Percentiles rank a stretch among this genome's conserved stretches.
Conservation (phyloP, 1,140 invertebrate genomes). For the Magallana ariakensis region DNA sequence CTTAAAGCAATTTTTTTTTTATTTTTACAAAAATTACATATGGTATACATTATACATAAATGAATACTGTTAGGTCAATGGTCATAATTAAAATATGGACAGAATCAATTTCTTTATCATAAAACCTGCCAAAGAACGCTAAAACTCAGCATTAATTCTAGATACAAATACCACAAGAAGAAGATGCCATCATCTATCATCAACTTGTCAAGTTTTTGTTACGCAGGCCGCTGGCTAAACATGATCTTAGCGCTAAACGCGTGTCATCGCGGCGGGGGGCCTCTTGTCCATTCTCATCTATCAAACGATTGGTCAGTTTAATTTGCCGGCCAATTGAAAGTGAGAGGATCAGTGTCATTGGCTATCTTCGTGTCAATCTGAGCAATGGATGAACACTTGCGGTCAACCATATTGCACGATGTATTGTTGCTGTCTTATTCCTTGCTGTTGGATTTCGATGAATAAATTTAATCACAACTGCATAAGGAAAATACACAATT, state of each 20-base stretch:
- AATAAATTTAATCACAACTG: no score
- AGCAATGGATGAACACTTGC: background rate
- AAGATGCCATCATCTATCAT: constrained; percentile 7
- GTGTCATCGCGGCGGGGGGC: constrained; percentile 13
- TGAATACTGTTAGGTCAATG: background rate
- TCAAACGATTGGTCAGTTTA: constrained; percentile 31
- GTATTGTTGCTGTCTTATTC: background rate
- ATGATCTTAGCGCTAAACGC: constrained; percentile 33
- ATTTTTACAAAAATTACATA: background rate
- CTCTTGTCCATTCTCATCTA: background rate
- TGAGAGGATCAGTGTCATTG: constrained; percentile 26
- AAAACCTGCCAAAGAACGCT: constrained; percentile 20
- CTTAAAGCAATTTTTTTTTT: background rate
- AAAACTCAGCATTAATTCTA: constrained; percentile 5
- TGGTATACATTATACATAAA: background rate
- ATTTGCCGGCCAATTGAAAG: constrained; percentile 27
- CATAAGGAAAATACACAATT: no score
- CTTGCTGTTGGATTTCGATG: background rate
- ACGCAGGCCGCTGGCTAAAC: constrained; percentile 27
- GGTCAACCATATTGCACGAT: background rate
- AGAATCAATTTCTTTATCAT: constrained; percentile 23
- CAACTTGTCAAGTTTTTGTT: constrained; percentile 19
- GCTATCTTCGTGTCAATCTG: constrained; percentile 13
- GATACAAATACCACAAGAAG: background rate
- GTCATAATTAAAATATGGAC: constrained; percentile 7